Evolutionary conservation across 2,888 invertebrate genomes (phyloP), one percentile per base, ranked within the genome.

Genomic region (Napeogenes inachia): DNA sequence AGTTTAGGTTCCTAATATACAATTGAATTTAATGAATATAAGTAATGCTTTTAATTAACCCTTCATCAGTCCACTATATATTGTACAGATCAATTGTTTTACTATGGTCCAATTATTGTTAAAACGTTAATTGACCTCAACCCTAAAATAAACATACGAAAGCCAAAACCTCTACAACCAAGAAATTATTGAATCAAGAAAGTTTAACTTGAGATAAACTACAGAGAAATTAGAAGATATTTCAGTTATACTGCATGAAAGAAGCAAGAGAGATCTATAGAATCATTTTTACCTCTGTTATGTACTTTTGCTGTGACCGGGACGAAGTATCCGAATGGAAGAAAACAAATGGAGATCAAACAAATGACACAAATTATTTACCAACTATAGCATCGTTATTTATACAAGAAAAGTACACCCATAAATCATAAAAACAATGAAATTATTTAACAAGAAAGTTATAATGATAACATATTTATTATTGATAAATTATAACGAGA

Each of bases 221-320:
- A 42, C 10, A 42, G 42, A 42, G 42, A 30, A 53, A 13, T 13
- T 45, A 50, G 12, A 61, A 50, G 56, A 42, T 10, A 42, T 12
- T 42, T 42, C 42, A 42, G 12, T 38, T 38, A 42, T 10, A 10
- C 3, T 42, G 42, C 38, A 45, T 10, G 5, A 63, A n/a, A 45
- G 13, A 55, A 33, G 46, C 12, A 55, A 56, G n/a, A 42, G 21
- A 8, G 56, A 55, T 30, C 45, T 47, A 57, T 10, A 61, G 42
- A 21, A 63, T 56, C 69, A 62, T 63, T 67, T 93, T 96, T 92
- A 97, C 94, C 94, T 97, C 97, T 91, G 96, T 95, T 92, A 94
- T 94, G 93, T 95, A 95, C 91, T 95, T 94, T 95, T 95, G 95
- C 89, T 92, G 92, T 84, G 79, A 82, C 83, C 84, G 85, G 75